A percentile compares a stretch with the other conserved stretches of the same genome.
Conservation (phyloP, 2,888 invertebrate genomes). For the Melanchra persicariae region DNA sequence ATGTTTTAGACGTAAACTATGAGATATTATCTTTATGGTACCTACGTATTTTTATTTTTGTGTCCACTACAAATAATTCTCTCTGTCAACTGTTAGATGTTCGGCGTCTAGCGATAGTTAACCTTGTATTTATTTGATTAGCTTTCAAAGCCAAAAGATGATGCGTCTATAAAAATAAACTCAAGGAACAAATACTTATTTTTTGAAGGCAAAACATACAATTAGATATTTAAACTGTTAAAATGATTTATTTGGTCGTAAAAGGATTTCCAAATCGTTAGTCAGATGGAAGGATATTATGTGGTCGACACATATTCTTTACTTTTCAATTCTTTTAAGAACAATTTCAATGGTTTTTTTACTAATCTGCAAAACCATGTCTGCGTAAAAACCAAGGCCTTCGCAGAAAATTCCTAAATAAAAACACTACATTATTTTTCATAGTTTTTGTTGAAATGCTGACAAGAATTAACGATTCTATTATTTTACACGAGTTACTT, state of each 20-base stretch:
- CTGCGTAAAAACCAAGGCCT: slow-evolving; percentile 12
- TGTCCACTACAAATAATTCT: slow-evolving; percentile 18
- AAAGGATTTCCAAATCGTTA: not conserved
- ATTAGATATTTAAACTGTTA: not conserved
- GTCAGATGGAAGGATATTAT: not conserved
- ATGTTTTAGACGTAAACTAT: not conserved
- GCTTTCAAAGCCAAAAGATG: slow-evolving; percentile 22
- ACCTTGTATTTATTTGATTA: slow-evolving; percentile 26
- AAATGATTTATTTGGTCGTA: slow-evolving; percentile 18
- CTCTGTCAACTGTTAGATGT: not conserved
- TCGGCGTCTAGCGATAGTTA: not conserved
- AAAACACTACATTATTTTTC: not conserved
- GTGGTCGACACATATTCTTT: slow-evolving; percentile 13
- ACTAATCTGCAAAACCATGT: not conserved
- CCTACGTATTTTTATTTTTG: not conserved
- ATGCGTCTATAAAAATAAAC: slow-evolving; percentile 15
- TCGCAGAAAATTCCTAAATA: not conserved
- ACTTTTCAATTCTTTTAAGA: slow-evolving; percentile 13
- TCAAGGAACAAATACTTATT: slow-evolving; percentile 8
- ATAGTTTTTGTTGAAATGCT: slow-evolving; percentile 19
- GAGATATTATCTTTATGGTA: slow-evolving; percentile 3
- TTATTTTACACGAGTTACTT: no score
- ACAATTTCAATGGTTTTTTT: not conserved
- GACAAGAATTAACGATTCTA: not conserved
- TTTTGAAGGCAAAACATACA: slow-evolving; percentile 4